Base-by-base conservation (phyloP, 2,113 vertebrate species). In the Bubo blakistoni region DNA sequence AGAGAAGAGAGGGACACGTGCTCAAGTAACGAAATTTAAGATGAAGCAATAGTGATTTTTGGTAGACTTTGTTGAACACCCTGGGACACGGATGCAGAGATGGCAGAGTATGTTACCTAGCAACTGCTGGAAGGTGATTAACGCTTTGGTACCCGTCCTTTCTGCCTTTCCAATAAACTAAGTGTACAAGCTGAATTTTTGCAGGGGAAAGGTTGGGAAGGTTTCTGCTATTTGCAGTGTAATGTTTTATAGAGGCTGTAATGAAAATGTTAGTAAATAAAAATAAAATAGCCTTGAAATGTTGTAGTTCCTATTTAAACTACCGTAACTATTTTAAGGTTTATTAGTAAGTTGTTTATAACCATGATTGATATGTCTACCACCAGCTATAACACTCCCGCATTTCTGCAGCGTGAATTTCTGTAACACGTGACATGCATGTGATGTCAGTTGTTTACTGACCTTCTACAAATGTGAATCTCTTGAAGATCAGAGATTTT, bases 41-140 rank as follows among this genome's bases (percentile, higher is more conserved):
- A 40, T 66, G 51, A 74, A 84, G 49, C 19, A 85, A 6, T 44
- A 78, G 38, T 51, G 81, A 47, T 71, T 93, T 92, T 90, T 1
- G 5, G 62, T 76, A 63, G 78, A 55, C 52, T 95, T 72, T 67
- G 57, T 36, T 80, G 79, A 87, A 72, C 20, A 25, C 81, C 29
- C 57, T 95, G 80, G 76, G 91, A 86, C 6, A 4, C 57, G 70
- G 86, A 62, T 77, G 44, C 30, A 74, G 69, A 40, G 73, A 72
- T 94, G 73, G 65, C 22, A 72, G 85, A 81, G 27, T 30, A 49
- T 22, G 92, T 96, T 95, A 94, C 92, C 89, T 95, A 94, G 95
- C 92, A 96, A 95, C 96, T 81, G 63, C 62, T 88, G 58, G 59
- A 88, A 85, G 67, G 47, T 76, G 57, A 16, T 89, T 93, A 87